phyloP scores from a whole-genome alignment of 2,797 vertebrate genomes.

The Fratercula arctica region DNA sequence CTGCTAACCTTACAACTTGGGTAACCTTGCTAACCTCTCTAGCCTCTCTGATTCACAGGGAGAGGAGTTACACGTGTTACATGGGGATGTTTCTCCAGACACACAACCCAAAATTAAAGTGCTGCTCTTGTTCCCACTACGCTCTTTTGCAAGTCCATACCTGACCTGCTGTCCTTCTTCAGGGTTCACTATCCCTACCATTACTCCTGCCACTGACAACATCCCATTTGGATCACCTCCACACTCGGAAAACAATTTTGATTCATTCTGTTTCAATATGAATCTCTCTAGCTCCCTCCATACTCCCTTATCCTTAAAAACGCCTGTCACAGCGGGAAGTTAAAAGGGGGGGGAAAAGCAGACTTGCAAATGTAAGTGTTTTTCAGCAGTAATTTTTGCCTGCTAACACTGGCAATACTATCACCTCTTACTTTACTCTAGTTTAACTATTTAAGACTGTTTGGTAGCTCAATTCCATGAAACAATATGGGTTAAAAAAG shows the following conservation, averaged over 20 bases:
- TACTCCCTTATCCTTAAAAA: background rate
- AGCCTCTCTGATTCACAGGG: slow-evolving; percentile 8
- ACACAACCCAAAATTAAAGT: slow-evolving; percentile 2
- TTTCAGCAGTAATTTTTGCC: background rate
- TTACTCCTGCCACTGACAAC: background rate
- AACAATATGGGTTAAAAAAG: background rate
- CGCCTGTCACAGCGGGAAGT: background rate
- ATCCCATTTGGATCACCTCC: background rate
- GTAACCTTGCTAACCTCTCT: background rate
- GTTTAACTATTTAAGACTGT: background rate
- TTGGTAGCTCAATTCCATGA: background rate
- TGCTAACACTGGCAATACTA: background rate
- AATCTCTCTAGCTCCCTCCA: background rate
- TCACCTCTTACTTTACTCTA: background rate
- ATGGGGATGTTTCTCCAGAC: background rate
- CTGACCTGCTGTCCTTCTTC: background rate
- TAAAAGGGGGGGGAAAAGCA: background rate
- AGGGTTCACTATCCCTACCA: background rate
- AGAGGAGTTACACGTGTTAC: background rate
- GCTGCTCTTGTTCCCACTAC: background rate
- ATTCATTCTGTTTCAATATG: background rate
- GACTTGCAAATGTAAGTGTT: background rate
- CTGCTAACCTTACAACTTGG: background rate
- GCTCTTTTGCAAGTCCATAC: background rate
- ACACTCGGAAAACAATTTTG: background rate